Conservation (phyloP, 1,140 invertebrate genomes). For the Holcopasites calliopsidis region DNA sequence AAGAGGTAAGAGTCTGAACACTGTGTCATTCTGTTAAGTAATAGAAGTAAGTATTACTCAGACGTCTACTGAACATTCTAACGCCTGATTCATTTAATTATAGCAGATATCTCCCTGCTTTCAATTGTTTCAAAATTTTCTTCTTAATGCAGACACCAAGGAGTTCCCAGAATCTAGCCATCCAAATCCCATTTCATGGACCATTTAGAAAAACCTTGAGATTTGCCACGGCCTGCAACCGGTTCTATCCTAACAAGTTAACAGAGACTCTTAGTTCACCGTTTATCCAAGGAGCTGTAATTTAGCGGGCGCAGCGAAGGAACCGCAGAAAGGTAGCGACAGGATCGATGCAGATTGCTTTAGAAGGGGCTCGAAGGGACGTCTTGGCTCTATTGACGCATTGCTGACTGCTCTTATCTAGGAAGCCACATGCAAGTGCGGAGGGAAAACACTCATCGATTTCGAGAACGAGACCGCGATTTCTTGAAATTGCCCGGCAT, state of each 20-base stretch:
- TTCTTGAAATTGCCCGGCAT: slow-evolving; percentile 35
- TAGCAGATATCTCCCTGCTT: no score
- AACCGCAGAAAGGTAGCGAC: slow-evolving; percentile 16
- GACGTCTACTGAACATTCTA: no score
- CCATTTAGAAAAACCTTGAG: not conserved
- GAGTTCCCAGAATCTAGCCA: no score
- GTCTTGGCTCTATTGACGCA: slow-evolving; percentile 36
- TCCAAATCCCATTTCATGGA: not conserved
- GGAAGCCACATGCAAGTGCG: slow-evolving; percentile 15
- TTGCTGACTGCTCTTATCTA: slow-evolving; percentile 38
- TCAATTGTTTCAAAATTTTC: no score
- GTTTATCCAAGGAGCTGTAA: not conserved
- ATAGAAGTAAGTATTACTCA: no score
- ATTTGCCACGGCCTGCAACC: not conserved
- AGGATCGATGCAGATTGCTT: slow-evolving; percentile 43
- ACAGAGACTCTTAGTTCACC: not conserved
- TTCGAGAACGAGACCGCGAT: slow-evolving; percentile 29
- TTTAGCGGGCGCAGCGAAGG: not conserved
- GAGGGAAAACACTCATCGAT: slow-evolving; percentile 23
- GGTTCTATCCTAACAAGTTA: not conserved
- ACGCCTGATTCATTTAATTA: no score
- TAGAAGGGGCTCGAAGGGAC: slow-evolving; percentile 26
- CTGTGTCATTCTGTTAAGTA: no score
- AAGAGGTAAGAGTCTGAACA: no score
- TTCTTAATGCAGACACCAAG: no score